phyloP scores from a whole-genome alignment of 92 coral and sea anemone genomes.

The Paragorgia papillata region DNA sequence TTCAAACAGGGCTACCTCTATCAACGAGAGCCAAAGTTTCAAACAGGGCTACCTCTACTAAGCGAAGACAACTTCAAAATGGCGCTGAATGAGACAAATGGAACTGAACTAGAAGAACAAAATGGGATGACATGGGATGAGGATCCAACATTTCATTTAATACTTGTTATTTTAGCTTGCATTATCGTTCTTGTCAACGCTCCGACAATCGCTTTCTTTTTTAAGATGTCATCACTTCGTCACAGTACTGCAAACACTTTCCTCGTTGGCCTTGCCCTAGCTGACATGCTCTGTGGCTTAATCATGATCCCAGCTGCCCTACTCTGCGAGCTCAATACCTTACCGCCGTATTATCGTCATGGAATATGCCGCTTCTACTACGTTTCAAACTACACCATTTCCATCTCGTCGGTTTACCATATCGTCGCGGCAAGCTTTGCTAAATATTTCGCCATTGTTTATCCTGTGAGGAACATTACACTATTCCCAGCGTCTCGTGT shows the following conservation, averaged over 20 bases:
- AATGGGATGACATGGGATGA: not conserved
- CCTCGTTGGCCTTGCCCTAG: slow-evolving; percentile 27
- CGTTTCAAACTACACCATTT: slow-evolving; percentile 3
- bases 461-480: slow-evolving; percentile 31
- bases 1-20: too few species aligned
- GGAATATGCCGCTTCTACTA: slow-evolving; percentile 10
- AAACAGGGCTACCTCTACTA: too few species aligned
- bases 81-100: not conserved
- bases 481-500: slow-evolving; percentile 9
- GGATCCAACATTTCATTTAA: not conserved
- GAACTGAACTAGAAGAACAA: too few species aligned
- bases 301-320: slow-evolving; percentile 25
- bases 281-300: slow-evolving; percentile 29
- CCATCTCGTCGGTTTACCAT: slow-evolving; percentile 24
- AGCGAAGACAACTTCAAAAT: too few species aligned
- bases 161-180: not conserved
- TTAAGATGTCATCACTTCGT: slow-evolving; percentile 29
- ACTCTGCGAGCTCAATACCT: not conserved
- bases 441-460: slow-evolving; percentile 32
- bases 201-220: not conserved
- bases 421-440: slow-evolving; percentile 29
- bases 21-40: too few species aligned
- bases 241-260: slow-evolving; percentile 29
- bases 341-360: not conserved
- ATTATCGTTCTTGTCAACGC: not conserved